Evolutionary conservation across 2,888 invertebrate species (phyloP).

Genomic region (Sericinus montela): DNA sequence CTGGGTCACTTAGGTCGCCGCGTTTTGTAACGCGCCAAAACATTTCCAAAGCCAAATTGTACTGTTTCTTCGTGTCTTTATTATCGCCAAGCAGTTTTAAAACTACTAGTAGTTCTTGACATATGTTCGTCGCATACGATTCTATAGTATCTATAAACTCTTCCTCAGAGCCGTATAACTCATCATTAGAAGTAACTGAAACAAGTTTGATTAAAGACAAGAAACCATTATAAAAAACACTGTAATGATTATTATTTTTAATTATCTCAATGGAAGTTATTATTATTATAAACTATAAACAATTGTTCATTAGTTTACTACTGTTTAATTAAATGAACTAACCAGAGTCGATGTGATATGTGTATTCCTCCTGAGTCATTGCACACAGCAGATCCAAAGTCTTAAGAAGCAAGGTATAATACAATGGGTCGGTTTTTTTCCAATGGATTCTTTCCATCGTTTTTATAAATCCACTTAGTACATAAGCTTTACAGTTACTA

Average conservation of each 20-base stretch:
- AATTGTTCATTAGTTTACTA: background rate
- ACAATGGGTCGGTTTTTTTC: conserved; percentile 82
- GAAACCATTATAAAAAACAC: no score
- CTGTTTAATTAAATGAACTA: conserved; percentile 13
- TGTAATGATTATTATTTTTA: no score
- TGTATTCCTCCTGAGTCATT: conserved; percentile 89
- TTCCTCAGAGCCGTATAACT: conserved; percentile 92
- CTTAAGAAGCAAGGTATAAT: conserved; percentile 85
- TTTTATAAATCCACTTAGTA: conserved; percentile 89
- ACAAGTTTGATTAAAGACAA: conserved; percentile 23
- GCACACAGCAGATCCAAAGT: conserved; percentile 88
- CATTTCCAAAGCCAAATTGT: conserved; percentile 85
- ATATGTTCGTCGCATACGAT: conserved; percentile 85
- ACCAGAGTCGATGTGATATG: conserved; percentile 92
- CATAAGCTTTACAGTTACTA: conserved; percentile 87
- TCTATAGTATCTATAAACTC: conserved; percentile 91
- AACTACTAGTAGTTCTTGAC: conserved; percentile 86
- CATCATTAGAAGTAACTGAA: conserved; percentile 94
- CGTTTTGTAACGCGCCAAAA: conserved; percentile 83
- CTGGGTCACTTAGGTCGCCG: conserved; percentile 80
- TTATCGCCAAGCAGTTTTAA: conserved; percentile 84
- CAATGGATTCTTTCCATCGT: conserved; percentile 87
- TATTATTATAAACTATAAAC: no score
- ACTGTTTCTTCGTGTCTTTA: conserved; percentile 83
- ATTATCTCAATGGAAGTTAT: no score